Evolutionary conservation across 2,888 invertebrate species (phyloP), one percentile per base, ranked within the genome.

Genomic region (Brachypalpus laphriformis): DNA sequence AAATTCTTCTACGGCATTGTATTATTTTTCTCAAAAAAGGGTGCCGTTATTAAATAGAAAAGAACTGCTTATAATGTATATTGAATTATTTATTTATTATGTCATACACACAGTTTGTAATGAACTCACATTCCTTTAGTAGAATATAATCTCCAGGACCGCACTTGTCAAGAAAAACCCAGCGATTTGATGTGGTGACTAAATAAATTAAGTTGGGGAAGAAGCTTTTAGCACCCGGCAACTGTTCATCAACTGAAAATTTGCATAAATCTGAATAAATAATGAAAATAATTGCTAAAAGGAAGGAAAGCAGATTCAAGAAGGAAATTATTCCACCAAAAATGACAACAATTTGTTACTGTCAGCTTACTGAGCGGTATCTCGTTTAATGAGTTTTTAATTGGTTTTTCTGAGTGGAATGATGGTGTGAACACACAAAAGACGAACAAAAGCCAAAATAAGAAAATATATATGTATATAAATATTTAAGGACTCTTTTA

Each of bases 341-440:
- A 78, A 74, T 74, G 68, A 75, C 83, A 85, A 85, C 74, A 78
- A 80, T 85, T 85, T 85, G 70, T 78, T 68, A 83, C 74, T 74
- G 78, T 74, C 83, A 63, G 61, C 78, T 78, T 83, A 83, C 78
- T 68, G 83, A 74, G 63, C 68, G 74, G 63, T 68, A 66, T 65
- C 66, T 78, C 49, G 34, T 78, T 83, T 74, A 78, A 78, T 83
- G 74, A 83, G 78, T 78, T 83, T 78, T 83, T 83, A 83, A 83
- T 83, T 85, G 83, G 74, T 68, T 85, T 85, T 83, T 74, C 56
- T 72, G 47, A 72, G 37, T 54, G 45, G 51, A 77, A 83, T 70
- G 82, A 72, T 82, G 47, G 28, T 25, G 37, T 66, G 42, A 82
- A 72, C 59, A 82, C 51, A 78, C 61, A 78, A 77, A 72, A 72